Evolutionary conservation across 1,140 invertebrate species (phyloP).

Genomic region (Drosophila auraria): DNA sequence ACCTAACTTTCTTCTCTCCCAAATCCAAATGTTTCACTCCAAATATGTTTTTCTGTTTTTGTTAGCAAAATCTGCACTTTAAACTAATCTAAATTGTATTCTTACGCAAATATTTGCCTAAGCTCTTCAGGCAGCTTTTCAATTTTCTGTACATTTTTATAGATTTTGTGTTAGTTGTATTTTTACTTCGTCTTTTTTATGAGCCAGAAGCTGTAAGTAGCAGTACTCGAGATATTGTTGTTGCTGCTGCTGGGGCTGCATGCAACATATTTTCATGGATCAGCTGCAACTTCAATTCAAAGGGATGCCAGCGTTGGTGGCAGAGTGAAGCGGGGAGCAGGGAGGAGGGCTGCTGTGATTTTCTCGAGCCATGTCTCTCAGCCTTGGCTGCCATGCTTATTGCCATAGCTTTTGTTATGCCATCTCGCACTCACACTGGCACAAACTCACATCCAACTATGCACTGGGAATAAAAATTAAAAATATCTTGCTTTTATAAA

Average conservation of each 20-base stretch:
- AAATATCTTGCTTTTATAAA: no score
- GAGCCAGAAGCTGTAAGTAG: slow-evolving; percentile 69
- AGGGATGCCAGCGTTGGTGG: slow-evolving; percentile 39
- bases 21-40: neutral
- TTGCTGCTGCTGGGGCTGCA: slow-evolving; percentile 46
- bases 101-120: slow-evolving; percentile 37
- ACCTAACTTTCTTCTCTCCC: neutral
- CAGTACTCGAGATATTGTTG: slow-evolving; percentile 60
- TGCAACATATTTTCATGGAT: slow-evolving; percentile 83
- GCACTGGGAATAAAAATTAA: neutral
- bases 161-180: slow-evolving; percentile 54
- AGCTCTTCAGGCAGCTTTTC: slow-evolving; percentile 28
- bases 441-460: slow-evolving; percentile 48
- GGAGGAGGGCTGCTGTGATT: slow-evolving; percentile 63
- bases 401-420: slow-evolving; percentile 78
- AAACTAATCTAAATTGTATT: slow-evolving; percentile 51
- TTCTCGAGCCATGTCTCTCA: slow-evolving; percentile 53
- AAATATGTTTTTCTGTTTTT: neutral
- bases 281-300: slow-evolving; percentile 80
- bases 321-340: neutral
- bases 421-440: slow-evolving; percentile 42
- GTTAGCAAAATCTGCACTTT: slow-evolving; percentile 7
- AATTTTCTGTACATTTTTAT: slow-evolving; percentile 55
- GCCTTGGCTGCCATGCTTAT: slow-evolving; percentile 56
- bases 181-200: slow-evolving; percentile 39